Base-by-base conservation (phyloP, 1,140 invertebrate species). In the Popillia japonica region DNA sequence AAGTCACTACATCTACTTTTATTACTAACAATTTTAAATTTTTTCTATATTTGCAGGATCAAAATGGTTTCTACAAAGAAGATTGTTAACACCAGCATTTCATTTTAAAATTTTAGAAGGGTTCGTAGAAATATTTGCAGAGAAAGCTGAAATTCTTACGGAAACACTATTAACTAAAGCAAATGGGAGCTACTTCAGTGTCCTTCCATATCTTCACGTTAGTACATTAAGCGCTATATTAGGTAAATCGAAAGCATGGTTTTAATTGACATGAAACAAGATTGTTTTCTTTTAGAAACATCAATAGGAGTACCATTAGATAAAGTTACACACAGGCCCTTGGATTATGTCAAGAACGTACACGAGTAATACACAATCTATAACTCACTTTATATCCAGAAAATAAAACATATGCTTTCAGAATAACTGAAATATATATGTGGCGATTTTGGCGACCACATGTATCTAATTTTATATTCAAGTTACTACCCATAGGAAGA, bases 21-120 rank as follows among this genome's bases (percentile, higher is more conserved):
- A 3, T 17, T 22, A 0, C 22, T 8, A 8, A 27, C 3, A 2
- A 27, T 3, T 7, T 64, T 22, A 68, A 27, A 23, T 14, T 48
- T 48, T 1, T 14, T 48, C 7, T 27, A 68, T 3, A 68, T 17
- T 55, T 55, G 6, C 3, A 68, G 61, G 61, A 9, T 7, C 61
- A 20, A 94, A 95, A 83, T 98, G 96, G 96, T 90, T 91, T 72
- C 86, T 87, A 7, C 88, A 94, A 22, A 88, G 96, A n/a, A 96
- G 94, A 86, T 88, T 96, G 61, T 87, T 98, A 10, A 98, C 96
- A 0, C 96, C 96, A 34, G 92, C 95, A 0, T 98, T 98, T 86
- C 96, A 97, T 87, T 96, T 96, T 83, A 91, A 93, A 78, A 96
- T 98, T 73, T 87, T 98, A 55, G 93, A 98, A 81, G 91, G 95